Base-by-base conservation (phyloP, 2,113 vertebrate species). In the Origma solitaria region DNA sequence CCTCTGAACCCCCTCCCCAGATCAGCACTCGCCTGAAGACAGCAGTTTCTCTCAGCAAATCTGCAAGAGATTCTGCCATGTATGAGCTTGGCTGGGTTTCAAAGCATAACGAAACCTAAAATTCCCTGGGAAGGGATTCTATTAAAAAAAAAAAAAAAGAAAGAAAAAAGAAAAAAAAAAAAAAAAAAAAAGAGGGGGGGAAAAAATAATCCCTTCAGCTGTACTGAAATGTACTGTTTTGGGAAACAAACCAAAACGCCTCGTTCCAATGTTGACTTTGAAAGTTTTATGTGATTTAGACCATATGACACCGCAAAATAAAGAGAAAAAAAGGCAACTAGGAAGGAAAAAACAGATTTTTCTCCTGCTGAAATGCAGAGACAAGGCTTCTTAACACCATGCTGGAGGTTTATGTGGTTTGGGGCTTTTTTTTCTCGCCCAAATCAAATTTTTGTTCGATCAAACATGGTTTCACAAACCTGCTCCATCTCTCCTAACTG, bases 221-320 rank as follows among this genome's bases (percentile, higher is more conserved):
- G 7, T 86, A 90, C 94, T 60, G 76, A 93, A 93, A 86, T 83
- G 86, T 84, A 93, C 94, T 93, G 92, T 88, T 95, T 96, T 78
- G 90, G 93, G 88, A 93, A 96, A 96, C 88, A 94, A 96, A 95
- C 82, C 82, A 95, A 96, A 96, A 94, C 31, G 15, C 91, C 80
- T 93, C 33, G 19, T 96, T 96, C 82, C 69, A 88, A 42, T 88
- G 90, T 92, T 93, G 90, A 95, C 80, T 96, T 96, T 33, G 82
- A 93, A 96, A 96, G 93, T 95, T 94, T 94, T 94, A 92, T 94
- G 83, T 86, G 86, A 94, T 96, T 94, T 96, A 96, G 82, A 96
- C 90, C 87, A 90, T 93, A 94, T 93, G 94, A 96, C 64, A 85
- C n/a, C 31, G 8, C 86, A 95, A 95, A 96, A 97, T 90, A 97